Conservation (phyloP, 2,797 vertebrate species). For the Pipistrellus nathusii region DNA sequence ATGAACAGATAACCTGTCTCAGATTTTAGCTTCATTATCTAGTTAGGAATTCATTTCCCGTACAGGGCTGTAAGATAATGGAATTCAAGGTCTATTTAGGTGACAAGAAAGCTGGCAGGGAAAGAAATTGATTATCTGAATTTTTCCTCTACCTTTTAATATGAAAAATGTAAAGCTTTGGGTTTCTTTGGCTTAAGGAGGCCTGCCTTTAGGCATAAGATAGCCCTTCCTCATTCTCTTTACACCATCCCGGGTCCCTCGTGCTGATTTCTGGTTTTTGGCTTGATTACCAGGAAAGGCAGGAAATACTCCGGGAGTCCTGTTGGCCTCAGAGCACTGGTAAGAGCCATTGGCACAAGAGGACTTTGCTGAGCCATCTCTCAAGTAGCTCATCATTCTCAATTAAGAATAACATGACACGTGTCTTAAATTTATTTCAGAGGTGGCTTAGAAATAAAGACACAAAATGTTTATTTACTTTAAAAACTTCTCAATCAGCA, state of each 20-base stretch:
- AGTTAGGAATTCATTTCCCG: neutral
- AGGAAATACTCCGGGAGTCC: neutral
- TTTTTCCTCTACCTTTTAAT: accelerated
- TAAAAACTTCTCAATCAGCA: neutral
- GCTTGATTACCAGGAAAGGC: neutral
- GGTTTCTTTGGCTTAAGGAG: neutral
- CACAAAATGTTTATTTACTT: neutral
- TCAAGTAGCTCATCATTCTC: neutral
- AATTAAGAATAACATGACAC: neutral
- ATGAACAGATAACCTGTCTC: neutral
- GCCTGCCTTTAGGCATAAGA: neutral
- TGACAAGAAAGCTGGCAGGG: neutral
- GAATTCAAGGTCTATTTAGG: neutral
- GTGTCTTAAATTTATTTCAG: neutral
- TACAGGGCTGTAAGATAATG: neutral
- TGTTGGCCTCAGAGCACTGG: neutral
- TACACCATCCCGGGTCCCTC: neutral
- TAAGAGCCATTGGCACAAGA: neutral
- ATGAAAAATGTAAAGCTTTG: neutral
- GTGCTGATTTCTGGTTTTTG: neutral
- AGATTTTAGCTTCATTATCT: neutral
- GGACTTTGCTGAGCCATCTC: neutral
- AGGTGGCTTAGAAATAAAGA: conserved; percentile 42
- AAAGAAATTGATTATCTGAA: neutral
- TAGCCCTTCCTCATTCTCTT: neutral